Evolutionary conservation across 2,888 invertebrate species (phyloP), one percentile per base, ranked within the genome.

Genomic region (Artemia sinica): DNA sequence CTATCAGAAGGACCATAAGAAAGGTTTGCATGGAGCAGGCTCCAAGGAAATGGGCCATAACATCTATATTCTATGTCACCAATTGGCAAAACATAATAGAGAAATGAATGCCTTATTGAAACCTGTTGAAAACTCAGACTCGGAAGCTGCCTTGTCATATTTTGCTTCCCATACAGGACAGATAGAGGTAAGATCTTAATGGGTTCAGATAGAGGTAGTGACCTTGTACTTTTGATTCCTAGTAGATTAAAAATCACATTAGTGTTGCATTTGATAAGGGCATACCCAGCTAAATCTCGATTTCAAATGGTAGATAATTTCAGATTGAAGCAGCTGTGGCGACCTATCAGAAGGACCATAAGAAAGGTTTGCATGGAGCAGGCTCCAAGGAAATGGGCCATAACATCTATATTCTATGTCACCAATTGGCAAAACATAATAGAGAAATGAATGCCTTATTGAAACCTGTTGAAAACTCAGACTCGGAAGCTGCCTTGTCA

Each of bases 41-140:
- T 68, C 68, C 14, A 68, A 66, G 51, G 70, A 70, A 66, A 97
- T 98, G 72, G 98, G 98, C 0, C 98, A 99, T 82, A 97, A 98
- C 79, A 95, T 98, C 78, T 98, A 97, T 79, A 98, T 98, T 76
- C 83, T 99, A 70, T 97, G 97, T 75, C 96, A 98, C 82, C 97
- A 99, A 82, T 81, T 98, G 76, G 90, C 96, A 0, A 89, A 91
- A 72, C 96, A 98, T 80, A 96, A 95, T 79, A 91, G 91, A 79
- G 96, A 96, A 76, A 80, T 99, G 76, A 87, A 91, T 13, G 83
- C 86, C 18, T 81, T 93, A 72, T 81, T 97, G 69, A 89, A 92
- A 75, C 87, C 89, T 12, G 82, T 84, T 12, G 85, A 86, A 72
- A 81, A 80, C 68, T 84, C 81, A 72, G 79, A 81, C 28, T 88